phyloP scores from a whole-genome alignment of 2,888 invertebrate genomes.

The Drosophila yooni region DNA sequence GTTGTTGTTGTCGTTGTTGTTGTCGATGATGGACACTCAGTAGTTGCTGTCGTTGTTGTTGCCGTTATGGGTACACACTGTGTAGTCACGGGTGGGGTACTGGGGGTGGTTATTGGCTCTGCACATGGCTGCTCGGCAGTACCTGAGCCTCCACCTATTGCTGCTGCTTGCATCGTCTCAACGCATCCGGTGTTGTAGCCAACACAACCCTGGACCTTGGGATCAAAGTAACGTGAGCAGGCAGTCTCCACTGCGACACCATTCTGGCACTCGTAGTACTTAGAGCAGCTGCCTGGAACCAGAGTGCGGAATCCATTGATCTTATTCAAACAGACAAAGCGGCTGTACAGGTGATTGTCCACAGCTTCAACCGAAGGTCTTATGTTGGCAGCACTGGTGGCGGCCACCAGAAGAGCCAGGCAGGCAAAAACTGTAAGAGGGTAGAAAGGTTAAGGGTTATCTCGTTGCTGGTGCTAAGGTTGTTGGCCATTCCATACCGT shows the following conservation, averaged over 20 bases:
- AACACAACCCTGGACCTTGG: constrained; percentile 67
- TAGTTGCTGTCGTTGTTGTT: too few relatives aligned
- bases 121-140: constrained; percentile 31
- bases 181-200: constrained; percentile 73
- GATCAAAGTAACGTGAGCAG: constrained; percentile 75
- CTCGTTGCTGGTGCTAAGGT: constrained; percentile 4
- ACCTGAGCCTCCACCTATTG: constrained; percentile 6
- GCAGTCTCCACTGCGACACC: constrained; percentile 55
- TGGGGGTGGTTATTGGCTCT: constrained; percentile 39
- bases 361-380: constrained; percentile 42
- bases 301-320: constrained; percentile 73
- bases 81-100: constrained; percentile 18
- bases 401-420: constrained; percentile 45
- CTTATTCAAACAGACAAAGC: constrained; percentile 73
- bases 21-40: too few relatives aligned
- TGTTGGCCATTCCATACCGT: constrained; percentile 44
- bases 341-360: constrained; percentile 72
- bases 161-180: constrained; percentile 39
- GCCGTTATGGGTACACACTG: background rate
- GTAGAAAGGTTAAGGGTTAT: background rate
- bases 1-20: too few relatives aligned
- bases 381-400: constrained; percentile 61
- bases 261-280: constrained; percentile 78
- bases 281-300: constrained; percentile 82
- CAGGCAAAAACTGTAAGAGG: constrained; percentile 51